phyloP scores from a whole-genome alignment of 1,140 invertebrate genomes.

The Bombus sylvicola region DNA sequence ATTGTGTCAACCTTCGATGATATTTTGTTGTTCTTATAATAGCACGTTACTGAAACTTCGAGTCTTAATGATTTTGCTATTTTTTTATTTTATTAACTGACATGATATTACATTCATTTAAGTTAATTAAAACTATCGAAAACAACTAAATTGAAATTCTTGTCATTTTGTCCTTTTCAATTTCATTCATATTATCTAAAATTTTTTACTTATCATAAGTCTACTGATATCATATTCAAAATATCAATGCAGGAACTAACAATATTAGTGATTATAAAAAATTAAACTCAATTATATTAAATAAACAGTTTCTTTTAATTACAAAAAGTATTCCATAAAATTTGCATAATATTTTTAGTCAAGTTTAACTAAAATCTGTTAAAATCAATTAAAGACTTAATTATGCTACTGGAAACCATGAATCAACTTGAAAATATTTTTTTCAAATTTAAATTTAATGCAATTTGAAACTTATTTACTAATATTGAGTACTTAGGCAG shows the following conservation, averaged over 20 bases:
- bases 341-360: neutral
- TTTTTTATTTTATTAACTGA: neutral
- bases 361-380: neutral
- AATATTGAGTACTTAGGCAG: neutral
- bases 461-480: neutral
- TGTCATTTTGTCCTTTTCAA: slow-evolving; percentile 14
- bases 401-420: neutral
- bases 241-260: neutral
- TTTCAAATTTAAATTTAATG: neutral
- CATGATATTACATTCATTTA: slow-evolving; percentile 9
- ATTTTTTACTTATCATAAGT: neutral
- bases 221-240: neutral
- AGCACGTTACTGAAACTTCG: neutral
- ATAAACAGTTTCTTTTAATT: neutral
- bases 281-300: slow-evolving; percentile 2
- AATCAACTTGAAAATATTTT: neutral
- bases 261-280: neutral
- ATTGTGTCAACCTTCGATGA: slow-evolving; percentile 40
- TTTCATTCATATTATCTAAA: neutral
- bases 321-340: neutral
- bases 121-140: slow-evolving; percentile 4
- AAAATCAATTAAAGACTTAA: neutral
- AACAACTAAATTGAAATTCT: slow-evolving; percentile 1
- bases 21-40: slow-evolving; percentile 26
- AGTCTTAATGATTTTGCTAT: neutral